phyloP scores from a whole-genome alignment of 2,113 vertebrate genomes.

The Alouatta palliata region DNA sequence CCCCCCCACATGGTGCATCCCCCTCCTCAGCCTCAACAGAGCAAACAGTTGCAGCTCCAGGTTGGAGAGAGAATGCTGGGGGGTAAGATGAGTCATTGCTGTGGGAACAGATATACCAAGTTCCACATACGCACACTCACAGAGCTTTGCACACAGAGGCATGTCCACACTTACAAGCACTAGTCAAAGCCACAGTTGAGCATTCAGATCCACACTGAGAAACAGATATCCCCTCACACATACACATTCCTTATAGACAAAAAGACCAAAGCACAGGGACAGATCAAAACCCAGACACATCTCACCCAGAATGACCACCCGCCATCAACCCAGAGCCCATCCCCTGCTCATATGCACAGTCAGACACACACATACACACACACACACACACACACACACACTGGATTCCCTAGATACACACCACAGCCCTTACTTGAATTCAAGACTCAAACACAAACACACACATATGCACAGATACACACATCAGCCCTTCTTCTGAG shows the following conservation, averaged over 20 bases:
- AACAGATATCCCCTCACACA: not conserved
- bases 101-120: constrained; percentile 7
- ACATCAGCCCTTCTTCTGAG: not conserved
- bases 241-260: not conserved
- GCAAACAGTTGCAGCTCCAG: not conserved
- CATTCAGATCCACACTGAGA: not conserved
- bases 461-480: not conserved
- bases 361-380: not conserved
- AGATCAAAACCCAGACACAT: not conserved
- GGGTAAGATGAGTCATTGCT: constrained; percentile 62
- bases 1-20: not conserved
- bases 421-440: not conserved
- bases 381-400: not conserved
- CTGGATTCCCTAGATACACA: not conserved
- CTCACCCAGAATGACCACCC: not conserved
- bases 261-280: not conserved
- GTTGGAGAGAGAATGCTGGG: not conserved
- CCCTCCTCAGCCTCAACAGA: not conserved
- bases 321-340: not conserved
- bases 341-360: not conserved
- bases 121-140: not conserved
- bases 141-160: constrained; percentile 18
- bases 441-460: not conserved
- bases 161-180: not conserved
- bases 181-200: not conserved